Percentiles rank a stretch among this genome's conserved stretches.
Evolutionary conservation across 2,888 invertebrate genomes (phyloP).

Genomic region (Apotomis betuletana): DNA sequence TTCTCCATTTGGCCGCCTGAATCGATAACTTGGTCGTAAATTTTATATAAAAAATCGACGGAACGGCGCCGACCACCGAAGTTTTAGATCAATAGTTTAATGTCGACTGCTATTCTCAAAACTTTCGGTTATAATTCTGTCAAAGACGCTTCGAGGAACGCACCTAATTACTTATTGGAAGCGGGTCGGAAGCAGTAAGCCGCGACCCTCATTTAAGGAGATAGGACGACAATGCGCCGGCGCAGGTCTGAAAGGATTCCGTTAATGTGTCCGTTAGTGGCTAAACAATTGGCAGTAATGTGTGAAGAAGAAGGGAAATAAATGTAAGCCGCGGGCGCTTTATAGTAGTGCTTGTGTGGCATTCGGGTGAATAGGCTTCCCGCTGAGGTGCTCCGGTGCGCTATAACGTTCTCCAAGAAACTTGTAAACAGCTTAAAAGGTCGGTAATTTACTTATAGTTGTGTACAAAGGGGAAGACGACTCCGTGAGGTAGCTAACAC

Average conservation of each 20-base stretch:
- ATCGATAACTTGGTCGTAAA: not conserved
- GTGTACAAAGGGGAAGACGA: too few relatives aligned
- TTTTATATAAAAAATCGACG: not conserved
- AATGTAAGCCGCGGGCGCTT: not conserved
- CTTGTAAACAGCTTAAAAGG: too few relatives aligned
- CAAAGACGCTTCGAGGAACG: not conserved
- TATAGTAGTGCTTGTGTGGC: not conserved
- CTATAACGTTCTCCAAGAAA: too few relatives aligned
- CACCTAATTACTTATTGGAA: not conserved
- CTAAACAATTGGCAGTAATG: not conserved
- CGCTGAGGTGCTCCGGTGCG: too few relatives aligned
- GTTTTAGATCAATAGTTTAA: not conserved
- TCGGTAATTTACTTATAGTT: too few relatives aligned
- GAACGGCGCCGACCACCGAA: conserved; percentile 3
- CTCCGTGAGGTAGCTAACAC: too few relatives aligned
- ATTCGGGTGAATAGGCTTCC: too few relatives aligned
- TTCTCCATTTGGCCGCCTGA: too few relatives aligned
- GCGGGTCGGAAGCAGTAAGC: not conserved
- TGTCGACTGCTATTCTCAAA: too few relatives aligned
- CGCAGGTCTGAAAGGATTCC: not conserved
- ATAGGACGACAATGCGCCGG: not conserved
- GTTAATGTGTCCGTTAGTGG: not conserved
- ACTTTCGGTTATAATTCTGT: too few relatives aligned
- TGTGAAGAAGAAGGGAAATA: not conserved
- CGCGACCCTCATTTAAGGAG: not conserved